These are phyloP conservation scores for Hippocampus zosterae DNA, from an alignment of 2,113 vertebrate species.

Conservation along the genomic window DNA sequence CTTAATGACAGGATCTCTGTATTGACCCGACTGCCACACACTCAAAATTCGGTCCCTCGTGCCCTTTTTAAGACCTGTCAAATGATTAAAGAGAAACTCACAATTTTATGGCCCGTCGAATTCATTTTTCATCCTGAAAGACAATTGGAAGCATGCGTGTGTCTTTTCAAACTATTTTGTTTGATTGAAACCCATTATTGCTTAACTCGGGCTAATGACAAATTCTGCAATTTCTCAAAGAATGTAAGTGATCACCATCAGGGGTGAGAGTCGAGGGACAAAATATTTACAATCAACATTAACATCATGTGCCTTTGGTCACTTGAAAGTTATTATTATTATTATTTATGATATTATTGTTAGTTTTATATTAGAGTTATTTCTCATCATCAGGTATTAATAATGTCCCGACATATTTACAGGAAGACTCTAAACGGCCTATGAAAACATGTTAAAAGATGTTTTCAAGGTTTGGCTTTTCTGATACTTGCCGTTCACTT, in stretches of 20 bases:
- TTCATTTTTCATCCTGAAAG: background rate
- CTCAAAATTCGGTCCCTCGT: constrained; percentile 59
- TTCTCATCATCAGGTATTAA: background rate
- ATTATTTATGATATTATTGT: no score
- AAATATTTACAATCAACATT: background rate
- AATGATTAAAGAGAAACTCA: constrained; percentile 45
- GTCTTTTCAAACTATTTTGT: constrained; percentile 33
- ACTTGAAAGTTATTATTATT: background rate
- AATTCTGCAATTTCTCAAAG: background rate
- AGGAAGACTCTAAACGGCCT: background rate
- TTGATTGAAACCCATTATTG: background rate
- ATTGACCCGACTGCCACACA: constrained; percentile 69
- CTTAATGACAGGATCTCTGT: constrained; percentile 71
- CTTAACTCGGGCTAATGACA: background rate
- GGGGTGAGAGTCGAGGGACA: background rate
- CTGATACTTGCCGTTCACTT: background rate
- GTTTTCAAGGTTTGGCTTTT: background rate
- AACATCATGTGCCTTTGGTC: background rate
- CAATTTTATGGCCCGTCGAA: constrained; percentile 17
- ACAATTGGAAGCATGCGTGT: constrained; percentile 10
- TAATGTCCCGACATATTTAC: background rate
- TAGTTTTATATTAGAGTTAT: no score
- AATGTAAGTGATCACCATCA: background rate
- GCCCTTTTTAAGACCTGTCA: constrained; percentile 59
- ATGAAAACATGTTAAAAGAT: background rate